phyloP scores from a whole-genome alignment of 2,888 invertebrate species.

The Caenorhabditis plicata region DNA sequence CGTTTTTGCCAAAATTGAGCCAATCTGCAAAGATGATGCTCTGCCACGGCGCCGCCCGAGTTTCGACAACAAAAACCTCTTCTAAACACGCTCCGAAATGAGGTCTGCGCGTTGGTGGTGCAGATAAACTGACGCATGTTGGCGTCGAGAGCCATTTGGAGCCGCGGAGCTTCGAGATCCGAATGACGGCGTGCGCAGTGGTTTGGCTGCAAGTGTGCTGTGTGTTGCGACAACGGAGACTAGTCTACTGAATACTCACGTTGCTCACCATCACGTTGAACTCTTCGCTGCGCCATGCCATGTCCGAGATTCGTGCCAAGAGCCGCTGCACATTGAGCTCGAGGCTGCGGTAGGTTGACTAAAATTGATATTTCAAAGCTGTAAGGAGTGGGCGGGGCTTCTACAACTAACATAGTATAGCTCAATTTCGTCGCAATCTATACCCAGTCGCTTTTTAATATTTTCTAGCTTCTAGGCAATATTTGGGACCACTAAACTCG shows the following conservation, averaged over 20 bases:
- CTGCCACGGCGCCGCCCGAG: too few species aligned
- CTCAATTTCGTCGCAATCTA: too few species aligned
- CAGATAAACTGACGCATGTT: conserved; percentile 42
- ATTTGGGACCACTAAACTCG: too few species aligned
- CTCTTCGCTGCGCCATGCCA: conserved; percentile 49
- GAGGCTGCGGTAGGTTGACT: conserved; percentile 14
- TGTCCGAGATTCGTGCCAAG: conserved; percentile 37
- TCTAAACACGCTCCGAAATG: conserved; percentile 33
- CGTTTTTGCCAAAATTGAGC: conserved; percentile 38
- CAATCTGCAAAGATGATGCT: conserved; percentile 27
- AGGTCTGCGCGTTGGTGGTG: conserved; percentile 36
- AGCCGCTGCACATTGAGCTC: conserved; percentile 43
- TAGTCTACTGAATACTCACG: conserved; percentile 3
- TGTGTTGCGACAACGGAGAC: not conserved
- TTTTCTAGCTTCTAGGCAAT: too few species aligned
- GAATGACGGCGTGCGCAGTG: conserved; percentile 16
- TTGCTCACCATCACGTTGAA: conserved; percentile 30
- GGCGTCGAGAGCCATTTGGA: conserved; percentile 48
- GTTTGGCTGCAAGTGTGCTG: conserved; percentile 28
- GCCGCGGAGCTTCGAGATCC: conserved; percentile 39
- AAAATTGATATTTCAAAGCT: too few species aligned
- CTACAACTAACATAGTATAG: too few species aligned
- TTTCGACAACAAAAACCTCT: conserved; percentile 15
- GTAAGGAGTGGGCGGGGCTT: not conserved
- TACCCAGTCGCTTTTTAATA: too few species aligned